These are phyloP conservation scores for Deilephila porcellus DNA, from an alignment of 2,888 invertebrate genomes.

Conservation along the genomic window DNA sequence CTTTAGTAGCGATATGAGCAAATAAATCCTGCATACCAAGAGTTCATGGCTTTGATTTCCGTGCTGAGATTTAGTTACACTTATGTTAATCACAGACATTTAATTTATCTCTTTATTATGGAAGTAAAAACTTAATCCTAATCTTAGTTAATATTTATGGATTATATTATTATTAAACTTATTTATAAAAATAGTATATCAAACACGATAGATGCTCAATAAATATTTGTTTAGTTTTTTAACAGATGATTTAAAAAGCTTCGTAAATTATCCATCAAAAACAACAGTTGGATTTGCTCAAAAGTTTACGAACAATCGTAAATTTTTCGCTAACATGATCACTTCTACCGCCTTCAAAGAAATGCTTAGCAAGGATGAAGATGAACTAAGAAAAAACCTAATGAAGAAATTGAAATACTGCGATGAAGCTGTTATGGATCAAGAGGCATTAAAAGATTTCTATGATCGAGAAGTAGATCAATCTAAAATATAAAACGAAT, in stretches of 20 bases:
- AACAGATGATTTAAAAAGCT: slow-evolving; percentile 56
- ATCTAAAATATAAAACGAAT: slow-evolving; percentile 46
- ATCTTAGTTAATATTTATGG: too few relatives aligned
- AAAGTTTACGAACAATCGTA: slow-evolving; percentile 67
- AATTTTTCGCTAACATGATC: slow-evolving; percentile 73
- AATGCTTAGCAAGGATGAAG: slow-evolving; percentile 61
- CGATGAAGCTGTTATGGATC: slow-evolving; percentile 59
- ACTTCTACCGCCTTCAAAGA: slow-evolving; percentile 60
- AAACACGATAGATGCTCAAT: background rate
- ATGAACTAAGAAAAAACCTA: slow-evolving; percentile 49
- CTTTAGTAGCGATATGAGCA: too few relatives aligned
- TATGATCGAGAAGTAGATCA: slow-evolving; percentile 67
- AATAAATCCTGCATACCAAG: too few relatives aligned
- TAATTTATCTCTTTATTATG: too few relatives aligned
- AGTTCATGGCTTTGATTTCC: too few relatives aligned
- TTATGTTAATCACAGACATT: too few relatives aligned
- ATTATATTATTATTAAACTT: background rate
- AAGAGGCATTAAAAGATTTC: slow-evolving; percentile 55
- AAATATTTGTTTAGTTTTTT: slow-evolving; percentile 24
- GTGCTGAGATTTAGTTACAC: too few relatives aligned
- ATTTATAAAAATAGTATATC: background rate
- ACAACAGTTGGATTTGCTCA: slow-evolving; percentile 71
- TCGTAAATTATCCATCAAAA: slow-evolving; percentile 63
- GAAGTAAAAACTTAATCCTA: too few relatives aligned
- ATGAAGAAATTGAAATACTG: slow-evolving; percentile 68